Base-by-base conservation (phyloP, 2,797 vertebrate genomes). In the Gymnocypris eckloni region DNA sequence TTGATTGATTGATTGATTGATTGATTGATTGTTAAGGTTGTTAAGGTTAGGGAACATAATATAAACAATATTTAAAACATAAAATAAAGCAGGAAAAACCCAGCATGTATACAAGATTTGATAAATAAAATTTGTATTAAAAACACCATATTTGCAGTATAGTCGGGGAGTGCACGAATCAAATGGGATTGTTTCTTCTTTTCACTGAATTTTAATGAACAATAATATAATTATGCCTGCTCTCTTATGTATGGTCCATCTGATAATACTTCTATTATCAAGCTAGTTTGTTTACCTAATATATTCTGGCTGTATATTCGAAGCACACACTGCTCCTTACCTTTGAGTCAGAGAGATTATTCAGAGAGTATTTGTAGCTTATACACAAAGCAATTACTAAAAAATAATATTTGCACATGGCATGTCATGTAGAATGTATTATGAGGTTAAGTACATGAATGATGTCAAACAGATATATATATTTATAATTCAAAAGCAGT, bases 361-460 rank as follows among this genome's bases (percentile, higher is more conserved):
- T 81, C 48, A 41, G 4, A 69, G 25, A 48, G 25, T 52, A 50
- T n/a, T 37, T 20, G 6, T 67, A 67, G 66, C 12, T 9, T 28
- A 61, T 33, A 59, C 12, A 61, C 16, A 64, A 64, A 83, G 13
- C 56, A 83, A 50, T 28, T 83, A 37, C 41, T 64, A 33, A 83
- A 13, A 75, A 41, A 71, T 12, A 7, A 20, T 22, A n/a, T 83
- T 50, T 83, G 15, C 59, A 41, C 59, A 50, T 2, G 10, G 11
- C 15, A 75, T 75, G 71, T 75, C 56, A 64, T 50, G 7, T 75
- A 66, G n/a, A 72, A 72, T 33, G n/a, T 37, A 73, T 6, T 28
- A 72, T 33, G 69, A 82, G 59, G 59, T 76, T 52, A 25, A 76
- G 20, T 77, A 64, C 5, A 16, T 33, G 81, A 61, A 73, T 33